Evolutionary conservation across 2,797 vertebrate genomes (phyloP).

Genomic region (Rhabdophis nuchalis): DNA sequence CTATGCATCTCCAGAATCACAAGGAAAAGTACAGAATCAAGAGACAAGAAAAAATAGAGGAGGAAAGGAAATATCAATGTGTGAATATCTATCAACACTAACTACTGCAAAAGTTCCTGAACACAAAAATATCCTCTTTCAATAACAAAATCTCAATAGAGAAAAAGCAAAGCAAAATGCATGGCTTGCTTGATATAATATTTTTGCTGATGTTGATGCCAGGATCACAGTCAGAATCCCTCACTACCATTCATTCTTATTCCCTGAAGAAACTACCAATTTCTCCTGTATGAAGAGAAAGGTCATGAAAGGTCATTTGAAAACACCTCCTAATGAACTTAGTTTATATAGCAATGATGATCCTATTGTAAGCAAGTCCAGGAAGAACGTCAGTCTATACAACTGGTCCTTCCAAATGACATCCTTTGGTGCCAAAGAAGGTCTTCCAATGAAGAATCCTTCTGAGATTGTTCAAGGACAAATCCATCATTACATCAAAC

Average conservation of each 20-base stretch:
- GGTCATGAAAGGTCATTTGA: background rate
- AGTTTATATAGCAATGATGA: background rate
- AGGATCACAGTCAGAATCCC: no score
- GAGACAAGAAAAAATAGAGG: no score
- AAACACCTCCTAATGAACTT: background rate
- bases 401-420: background rate
- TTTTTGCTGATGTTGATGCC: no score
- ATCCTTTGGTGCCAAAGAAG: background rate
- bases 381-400: background rate
- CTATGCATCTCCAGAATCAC: no score
- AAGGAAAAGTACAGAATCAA: no score
- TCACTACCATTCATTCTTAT: no score
- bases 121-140: no score
- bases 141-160: no score
- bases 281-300: background rate
- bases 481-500: background rate
- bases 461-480: background rate
- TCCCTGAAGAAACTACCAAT: background rate
- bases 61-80: no score
- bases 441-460: background rate
- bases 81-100: background rate
- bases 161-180: no score
- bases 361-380: background rate
- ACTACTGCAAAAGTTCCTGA: background rate
- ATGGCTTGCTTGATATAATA: no score